Conservation (phyloP, 1,140 invertebrate species). For the Bombus breviceps region DNA sequence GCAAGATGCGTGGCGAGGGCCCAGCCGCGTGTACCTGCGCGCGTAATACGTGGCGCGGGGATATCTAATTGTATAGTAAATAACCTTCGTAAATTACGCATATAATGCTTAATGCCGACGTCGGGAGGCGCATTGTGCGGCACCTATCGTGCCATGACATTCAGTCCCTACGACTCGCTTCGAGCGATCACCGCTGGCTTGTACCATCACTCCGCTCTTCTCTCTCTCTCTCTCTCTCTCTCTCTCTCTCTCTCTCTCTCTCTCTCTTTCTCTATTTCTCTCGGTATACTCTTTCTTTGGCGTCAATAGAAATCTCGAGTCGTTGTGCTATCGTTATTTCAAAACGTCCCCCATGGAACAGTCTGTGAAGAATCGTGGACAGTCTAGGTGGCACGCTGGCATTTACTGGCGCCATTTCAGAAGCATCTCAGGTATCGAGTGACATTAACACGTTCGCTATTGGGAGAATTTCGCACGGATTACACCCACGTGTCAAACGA, state of each 20-base stretch:
- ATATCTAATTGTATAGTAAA: constrained; percentile 70
- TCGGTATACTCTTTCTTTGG: background rate
- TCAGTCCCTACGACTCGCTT: constrained; percentile 56
- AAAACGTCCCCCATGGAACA: background rate
- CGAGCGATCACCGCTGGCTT: constrained; percentile 58
- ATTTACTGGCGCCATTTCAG: background rate
- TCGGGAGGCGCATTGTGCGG: constrained; percentile 64
- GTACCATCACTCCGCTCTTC: background rate
- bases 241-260: background rate
- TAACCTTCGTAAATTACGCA: constrained; percentile 70
- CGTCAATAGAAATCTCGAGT: background rate
- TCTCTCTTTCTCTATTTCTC: background rate
- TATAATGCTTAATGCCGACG: constrained; percentile 64
- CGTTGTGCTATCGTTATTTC: constrained; percentile 3
- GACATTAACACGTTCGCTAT: background rate
- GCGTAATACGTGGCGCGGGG: constrained; percentile 45
- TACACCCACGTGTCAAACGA: background rate
- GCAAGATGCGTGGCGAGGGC: constrained; percentile 25
- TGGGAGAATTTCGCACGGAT: too few relatives aligned
- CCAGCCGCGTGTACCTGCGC: constrained; percentile 3
- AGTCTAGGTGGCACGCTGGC: background rate
- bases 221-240: background rate
- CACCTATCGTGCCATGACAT: constrained; percentile 66
- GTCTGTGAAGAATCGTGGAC: background rate
- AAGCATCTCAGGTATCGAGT: background rate